These are phyloP conservation scores for Eremophila alpestris DNA, from an alignment of 2,797 vertebrate species.

Conservation along the genomic window DNA sequence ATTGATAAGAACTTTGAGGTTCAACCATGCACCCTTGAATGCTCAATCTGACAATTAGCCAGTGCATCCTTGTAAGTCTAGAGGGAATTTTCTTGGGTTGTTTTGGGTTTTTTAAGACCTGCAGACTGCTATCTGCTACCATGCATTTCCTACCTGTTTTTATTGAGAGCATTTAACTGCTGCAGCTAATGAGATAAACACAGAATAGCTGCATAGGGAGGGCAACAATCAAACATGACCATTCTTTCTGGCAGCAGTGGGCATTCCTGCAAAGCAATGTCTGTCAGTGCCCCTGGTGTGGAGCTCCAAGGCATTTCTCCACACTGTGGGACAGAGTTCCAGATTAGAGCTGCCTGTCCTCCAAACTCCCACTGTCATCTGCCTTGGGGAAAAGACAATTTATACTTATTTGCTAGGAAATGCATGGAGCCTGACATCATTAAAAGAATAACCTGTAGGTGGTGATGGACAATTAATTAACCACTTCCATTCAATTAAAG, in stretches of 20 bases:
- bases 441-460: not conserved
- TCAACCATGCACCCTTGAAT: not conserved
- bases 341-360: not conserved
- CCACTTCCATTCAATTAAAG: not conserved
- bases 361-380: not conserved
- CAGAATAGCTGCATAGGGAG: not conserved
- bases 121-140: not conserved
- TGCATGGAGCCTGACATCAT: not conserved
- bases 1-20: not conserved
- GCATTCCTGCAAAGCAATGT: not conserved
- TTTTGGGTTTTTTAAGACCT: not conserved
- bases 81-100: not conserved
- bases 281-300: not conserved
- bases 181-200: not conserved
- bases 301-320: not conserved
- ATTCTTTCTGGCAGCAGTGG: not conserved
- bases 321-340: not conserved
- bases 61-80: not conserved
- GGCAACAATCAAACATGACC: not conserved
- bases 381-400: not conserved
- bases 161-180: not conserved
- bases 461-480: not conserved
- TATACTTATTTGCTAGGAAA: not conserved
- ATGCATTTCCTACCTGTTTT: not conserved
- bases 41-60: not conserved